Base-by-base conservation (phyloP, 37 sponge, comb jelly and placozoan genomes). In the Cladorhizidae sp. region DNA sequence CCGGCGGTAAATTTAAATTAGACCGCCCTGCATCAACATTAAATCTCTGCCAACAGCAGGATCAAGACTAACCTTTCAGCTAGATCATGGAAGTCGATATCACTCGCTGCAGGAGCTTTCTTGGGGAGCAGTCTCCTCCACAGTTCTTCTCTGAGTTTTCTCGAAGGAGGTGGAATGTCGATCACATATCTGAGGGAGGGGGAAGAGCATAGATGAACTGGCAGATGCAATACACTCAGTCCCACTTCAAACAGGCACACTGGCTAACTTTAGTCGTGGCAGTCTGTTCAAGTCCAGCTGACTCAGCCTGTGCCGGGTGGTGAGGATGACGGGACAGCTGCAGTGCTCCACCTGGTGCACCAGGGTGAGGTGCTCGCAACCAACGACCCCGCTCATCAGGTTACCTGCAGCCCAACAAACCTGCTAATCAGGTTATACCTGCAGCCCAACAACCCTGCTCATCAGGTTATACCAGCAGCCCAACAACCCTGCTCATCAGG, bases 101-200 rank as follows among this genome's bases (percentile, higher is more conserved):
- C 81, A 32, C 61, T 32, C 0, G 80, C 56, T 6, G 84, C 64
- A 22, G 90, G 90, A 43, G 81, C 75, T 54, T 64, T 84, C n/a
- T 74, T 58, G 20, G 90, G 90, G 6, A 90, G 20, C 77, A 90
- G 59, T 55, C 76, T 84, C 62, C 29, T 76, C 90, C 90, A 90
- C 58, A 90, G 67, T 64, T 85, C 25, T 0, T 38, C 70, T 63
- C 90, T 71, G 35, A 90, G 81, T n/a, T 67, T 41, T 14, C 25
- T 20, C 1, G 21, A 54, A 21, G 85, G 90, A 22, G 31, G 39
- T 2, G 43, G 29, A 28, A 90, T 72, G n/a, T 70, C 63, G 8
- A 90, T 29, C 17, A 90, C 64, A 58, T 84, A 76, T 57, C 81
- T 80, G 62, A 1, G 49, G 43, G 21, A n/a, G 59, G 17, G 41